These are phyloP conservation scores for Lasaia peninsularis DNA, from an alignment of 1,140 invertebrate genomes.

Conservation along the genomic window DNA sequence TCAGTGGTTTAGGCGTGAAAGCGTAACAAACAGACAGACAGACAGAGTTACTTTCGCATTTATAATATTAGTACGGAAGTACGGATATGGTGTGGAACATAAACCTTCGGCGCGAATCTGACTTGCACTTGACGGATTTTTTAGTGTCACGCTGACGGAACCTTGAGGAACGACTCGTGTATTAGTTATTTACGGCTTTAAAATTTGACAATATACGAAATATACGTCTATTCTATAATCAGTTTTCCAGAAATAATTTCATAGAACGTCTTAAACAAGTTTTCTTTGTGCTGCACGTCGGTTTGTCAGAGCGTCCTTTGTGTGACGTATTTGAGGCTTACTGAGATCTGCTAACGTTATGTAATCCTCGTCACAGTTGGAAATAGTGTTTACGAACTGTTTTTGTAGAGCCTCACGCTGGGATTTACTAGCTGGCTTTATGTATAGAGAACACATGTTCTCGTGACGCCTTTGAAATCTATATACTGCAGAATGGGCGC, in stretches of 20 bases:
- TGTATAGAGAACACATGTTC: neutral
- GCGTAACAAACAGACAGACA: too few species aligned
- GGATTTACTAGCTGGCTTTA: neutral
- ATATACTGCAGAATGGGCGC: neutral
- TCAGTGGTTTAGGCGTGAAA: too few species aligned
- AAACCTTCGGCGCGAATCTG: too few species aligned
- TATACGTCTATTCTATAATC: neutral
- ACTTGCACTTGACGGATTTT: too few species aligned
- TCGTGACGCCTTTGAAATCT: slow-evolving; percentile 4
- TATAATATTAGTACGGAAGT: too few species aligned
- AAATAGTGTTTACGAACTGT: neutral
- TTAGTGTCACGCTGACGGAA: too few species aligned
- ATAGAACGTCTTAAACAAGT: neutral
- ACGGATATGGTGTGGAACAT: too few species aligned
- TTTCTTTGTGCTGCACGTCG: neutral
- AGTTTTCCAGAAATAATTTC: neutral
- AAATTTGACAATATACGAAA: too few species aligned
- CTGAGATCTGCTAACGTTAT: neutral
- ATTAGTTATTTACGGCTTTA: too few species aligned
- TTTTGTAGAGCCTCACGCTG: slow-evolving; percentile 3
- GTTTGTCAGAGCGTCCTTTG: neutral
- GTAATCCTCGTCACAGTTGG: neutral
- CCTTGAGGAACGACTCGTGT: too few species aligned
- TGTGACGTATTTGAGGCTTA: slow-evolving; percentile 1
- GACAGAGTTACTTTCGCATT: too few species aligned